A percentile compares a stretch with the other conserved stretches of the same genome.
Conservation (phyloP, 2,888 invertebrate species). For the Xestia xanthographa region DNA sequence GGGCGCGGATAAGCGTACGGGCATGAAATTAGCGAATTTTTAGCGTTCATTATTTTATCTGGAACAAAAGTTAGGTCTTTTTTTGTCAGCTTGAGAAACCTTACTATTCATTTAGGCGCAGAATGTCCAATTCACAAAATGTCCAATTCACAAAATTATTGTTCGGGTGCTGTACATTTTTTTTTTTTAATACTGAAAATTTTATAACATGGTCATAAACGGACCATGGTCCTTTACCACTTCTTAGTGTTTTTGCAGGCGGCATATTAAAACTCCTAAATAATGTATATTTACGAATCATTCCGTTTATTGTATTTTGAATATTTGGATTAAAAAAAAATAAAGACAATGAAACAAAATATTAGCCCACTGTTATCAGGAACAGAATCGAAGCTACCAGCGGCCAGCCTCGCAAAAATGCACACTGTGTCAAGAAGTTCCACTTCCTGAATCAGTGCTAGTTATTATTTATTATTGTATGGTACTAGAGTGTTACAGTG, state of each 20-base stretch:
- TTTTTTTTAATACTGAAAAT: no score
- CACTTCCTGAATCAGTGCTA: neutral
- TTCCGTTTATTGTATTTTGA: neutral
- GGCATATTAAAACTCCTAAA: no score
- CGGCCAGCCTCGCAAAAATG: neutral
- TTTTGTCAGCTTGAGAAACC: neutral
- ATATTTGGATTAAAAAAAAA: neutral
- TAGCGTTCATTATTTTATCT: conserved; percentile 7
- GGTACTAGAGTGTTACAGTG: neutral
- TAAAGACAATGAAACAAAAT: neutral
- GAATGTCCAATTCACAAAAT: no score
- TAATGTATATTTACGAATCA: no score
- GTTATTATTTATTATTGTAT: neutral
- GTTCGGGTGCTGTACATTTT: no score
- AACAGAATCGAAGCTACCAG: neutral
- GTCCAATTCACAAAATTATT: no score
- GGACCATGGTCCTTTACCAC: no score
- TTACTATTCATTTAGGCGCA: neutral
- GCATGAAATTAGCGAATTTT: conserved; percentile 68
- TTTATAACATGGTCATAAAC: no score
- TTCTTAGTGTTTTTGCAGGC: no score
- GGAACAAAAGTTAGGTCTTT: neutral
- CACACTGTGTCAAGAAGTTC: neutral
- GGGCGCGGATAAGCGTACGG: conserved; percentile 70
- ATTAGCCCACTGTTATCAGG: neutral